These are phyloP conservation scores for Campylomormyrus numenius DNA, from an alignment of 2,113 vertebrate genomes.

Conservation along the genomic window DNA sequence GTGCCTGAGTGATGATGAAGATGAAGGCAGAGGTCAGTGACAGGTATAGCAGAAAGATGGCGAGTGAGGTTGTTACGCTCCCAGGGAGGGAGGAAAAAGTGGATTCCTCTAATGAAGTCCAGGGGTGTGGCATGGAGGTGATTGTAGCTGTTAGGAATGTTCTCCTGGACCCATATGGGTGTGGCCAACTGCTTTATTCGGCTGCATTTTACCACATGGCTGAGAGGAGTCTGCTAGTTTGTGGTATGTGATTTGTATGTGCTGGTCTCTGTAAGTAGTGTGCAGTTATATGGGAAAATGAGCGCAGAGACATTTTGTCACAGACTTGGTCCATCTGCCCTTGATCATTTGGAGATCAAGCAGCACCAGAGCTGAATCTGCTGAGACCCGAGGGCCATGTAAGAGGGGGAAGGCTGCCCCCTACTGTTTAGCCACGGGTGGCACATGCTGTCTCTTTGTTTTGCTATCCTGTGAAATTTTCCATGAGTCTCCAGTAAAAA, in stretches of 20 bases:
- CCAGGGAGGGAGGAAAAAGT: neutral
- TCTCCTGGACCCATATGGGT: neutral
- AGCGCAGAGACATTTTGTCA: neutral
- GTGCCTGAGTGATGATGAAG: neutral
- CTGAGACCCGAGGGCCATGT: neutral
- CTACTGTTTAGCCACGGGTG: neutral
- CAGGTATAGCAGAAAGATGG: neutral
- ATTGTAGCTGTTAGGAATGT: neutral
- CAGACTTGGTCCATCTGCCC: neutral
- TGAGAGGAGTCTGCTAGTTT: neutral
- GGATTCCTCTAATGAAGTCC: neutral
- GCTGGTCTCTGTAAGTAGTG: neutral
- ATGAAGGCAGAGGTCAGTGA: neutral
- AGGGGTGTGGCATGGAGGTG: neutral
- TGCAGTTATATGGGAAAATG: neutral
- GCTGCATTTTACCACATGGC: neutral
- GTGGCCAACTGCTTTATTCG: neutral
- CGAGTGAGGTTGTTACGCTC: neutral
- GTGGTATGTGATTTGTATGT: neutral
- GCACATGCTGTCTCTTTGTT: neutral
- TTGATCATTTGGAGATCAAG: neutral
- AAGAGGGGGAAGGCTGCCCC: conserved; percentile 5
- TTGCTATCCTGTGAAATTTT: neutral
- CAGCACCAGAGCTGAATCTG: neutral
- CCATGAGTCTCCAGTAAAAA: neutral